Base-by-base conservation (phyloP, 1,140 invertebrate species). In the Bombus balteatus region DNA sequence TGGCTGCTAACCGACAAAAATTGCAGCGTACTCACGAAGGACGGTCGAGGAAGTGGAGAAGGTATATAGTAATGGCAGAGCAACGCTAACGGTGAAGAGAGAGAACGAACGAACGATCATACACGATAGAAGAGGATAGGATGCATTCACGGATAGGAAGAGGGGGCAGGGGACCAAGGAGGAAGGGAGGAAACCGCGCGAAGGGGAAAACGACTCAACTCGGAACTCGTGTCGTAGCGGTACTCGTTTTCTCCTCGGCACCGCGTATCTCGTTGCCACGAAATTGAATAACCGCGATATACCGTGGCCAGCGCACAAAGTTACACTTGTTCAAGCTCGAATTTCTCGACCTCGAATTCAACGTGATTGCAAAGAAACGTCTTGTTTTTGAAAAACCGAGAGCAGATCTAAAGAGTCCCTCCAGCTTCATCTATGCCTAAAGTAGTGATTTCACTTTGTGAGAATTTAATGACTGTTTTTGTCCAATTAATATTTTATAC, bases 171-270 rank as follows among this genome's bases (percentile, higher is more conserved):
- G 73, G 32, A 28, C 41, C 57, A 66, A 68, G 39, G 68, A n/a
- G 18, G 79, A n/a, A 25, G 47, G 47, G 59, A 83, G 79, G 28
- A 80, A 84, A 85, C 66, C 57, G 86, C 84, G 68, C n/a, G 73
- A 87, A 85, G 89, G 83, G 88, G 79, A 83, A 88, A 88, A 90
- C 86, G 77, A 90, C 86, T 90, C 83, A 80, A 88, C 86, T 90
- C 80, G 86, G 75, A 86, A 87, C 88, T 85, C 78, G 77, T 88
- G 73, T 88, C 77, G 86, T 90, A 90, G 88, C 89, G 89, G 86
- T 90, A 90, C 86, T 90, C 89, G 88, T 90, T 90, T 90, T 88
- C 89, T 90, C 88, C 77, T 87, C 70, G 66, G 59, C 53, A 53
- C 28, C 78, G 85, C 88, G 75, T 87, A 90, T 88, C 86, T 90